phyloP scores from a whole-genome alignment of 1,140 invertebrate species.

The Zophobas atratus region DNA sequence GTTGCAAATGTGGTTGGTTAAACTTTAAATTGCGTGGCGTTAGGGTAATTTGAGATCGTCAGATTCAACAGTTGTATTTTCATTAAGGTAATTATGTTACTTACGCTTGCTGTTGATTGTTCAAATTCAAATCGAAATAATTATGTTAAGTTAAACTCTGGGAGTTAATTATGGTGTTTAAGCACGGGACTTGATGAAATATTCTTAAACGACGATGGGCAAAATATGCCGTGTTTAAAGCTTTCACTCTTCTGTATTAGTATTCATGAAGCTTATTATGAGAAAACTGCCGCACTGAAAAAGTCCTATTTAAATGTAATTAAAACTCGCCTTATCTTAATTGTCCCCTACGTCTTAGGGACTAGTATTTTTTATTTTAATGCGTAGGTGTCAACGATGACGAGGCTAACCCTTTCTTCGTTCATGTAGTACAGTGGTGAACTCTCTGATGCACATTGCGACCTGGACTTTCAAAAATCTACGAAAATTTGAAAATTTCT shows the following conservation, averaged over 20 bases:
- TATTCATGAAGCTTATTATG: neutral
- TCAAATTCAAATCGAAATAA: slow-evolving; percentile 3
- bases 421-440: neutral
- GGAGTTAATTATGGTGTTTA: neutral
- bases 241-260: neutral
- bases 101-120: neutral
- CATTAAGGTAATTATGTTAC: neutral
- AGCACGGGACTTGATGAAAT: neutral
- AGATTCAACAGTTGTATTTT: slow-evolving; percentile 2
- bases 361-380: neutral
- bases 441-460: too few species aligned
- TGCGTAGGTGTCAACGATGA: neutral
- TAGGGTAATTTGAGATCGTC: neutral
- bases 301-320: neutral
- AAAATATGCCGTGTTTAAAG: neutral
- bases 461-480: too few species aligned
- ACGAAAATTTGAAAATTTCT: too few species aligned
- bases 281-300: neutral
- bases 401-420: neutral
- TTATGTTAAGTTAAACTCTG: neutral
- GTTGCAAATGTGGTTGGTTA: neutral
- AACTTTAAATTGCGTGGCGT: neutral
- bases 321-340: neutral
- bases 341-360: neutral
- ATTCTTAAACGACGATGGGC: neutral